A percentile compares a stretch with the other conserved stretches of the same genome.
Conservation (phyloP, 1,140 invertebrate genomes). For the Nephila pilipes region DNA sequence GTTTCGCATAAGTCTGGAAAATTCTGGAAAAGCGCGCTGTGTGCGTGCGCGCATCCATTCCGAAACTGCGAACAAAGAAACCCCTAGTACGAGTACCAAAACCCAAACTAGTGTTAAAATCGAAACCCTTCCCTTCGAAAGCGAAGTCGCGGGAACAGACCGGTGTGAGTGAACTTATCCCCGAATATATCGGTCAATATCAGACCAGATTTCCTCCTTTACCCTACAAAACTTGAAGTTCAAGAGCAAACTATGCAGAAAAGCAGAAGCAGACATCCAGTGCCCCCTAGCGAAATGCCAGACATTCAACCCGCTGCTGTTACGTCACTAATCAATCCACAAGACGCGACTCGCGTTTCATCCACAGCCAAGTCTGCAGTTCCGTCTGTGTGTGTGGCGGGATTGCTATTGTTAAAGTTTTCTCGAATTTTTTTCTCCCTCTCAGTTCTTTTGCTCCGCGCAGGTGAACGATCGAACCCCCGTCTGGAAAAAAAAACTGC, state of each 20-base stretch:
- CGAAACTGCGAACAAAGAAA: no score
- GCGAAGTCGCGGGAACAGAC: not conserved
- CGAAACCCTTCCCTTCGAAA: not conserved
- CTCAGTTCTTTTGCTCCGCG: not conserved
- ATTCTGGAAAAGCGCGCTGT: no score
- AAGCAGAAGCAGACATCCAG: slow-evolving; percentile 27
- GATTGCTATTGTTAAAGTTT: slow-evolving; percentile 20
- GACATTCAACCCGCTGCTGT: not conserved
- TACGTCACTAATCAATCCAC: slow-evolving; percentile 28
- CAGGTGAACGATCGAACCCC: slow-evolving; percentile 36
- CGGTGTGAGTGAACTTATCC: not conserved
- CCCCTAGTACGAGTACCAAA: no score
- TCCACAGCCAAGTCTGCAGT: slow-evolving; percentile 25
- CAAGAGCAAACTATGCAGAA: slow-evolving; percentile 37
- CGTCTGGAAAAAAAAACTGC: slow-evolving; percentile 23
- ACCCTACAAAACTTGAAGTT: slow-evolving; percentile 19
- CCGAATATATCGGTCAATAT: slow-evolving; percentile 39
- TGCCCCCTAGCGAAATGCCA: slow-evolving; percentile 50
- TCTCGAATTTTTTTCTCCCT: not conserved
- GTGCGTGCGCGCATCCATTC: no score
- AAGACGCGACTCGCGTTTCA: slow-evolving; percentile 36
- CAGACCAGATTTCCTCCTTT: slow-evolving; percentile 19
- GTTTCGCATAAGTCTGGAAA: no score
- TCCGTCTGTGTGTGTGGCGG: slow-evolving; percentile 25
- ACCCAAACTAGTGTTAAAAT: no score